Evolutionary conservation across 2,113 vertebrate species (phyloP).

Genomic region (Pluvianellus socialis): DNA sequence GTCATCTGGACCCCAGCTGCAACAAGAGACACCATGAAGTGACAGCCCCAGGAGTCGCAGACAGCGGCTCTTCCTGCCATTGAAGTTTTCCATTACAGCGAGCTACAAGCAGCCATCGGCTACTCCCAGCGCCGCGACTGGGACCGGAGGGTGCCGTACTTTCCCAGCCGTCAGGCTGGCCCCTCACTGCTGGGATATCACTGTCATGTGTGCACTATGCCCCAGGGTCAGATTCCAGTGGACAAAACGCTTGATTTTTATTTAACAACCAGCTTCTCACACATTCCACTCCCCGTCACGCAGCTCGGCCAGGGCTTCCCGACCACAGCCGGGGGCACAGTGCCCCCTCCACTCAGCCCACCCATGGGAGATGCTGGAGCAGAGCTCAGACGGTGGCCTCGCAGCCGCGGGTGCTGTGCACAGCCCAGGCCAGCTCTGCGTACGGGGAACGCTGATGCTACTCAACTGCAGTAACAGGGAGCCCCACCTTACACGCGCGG

Average conservation of each 20-base stretch:
- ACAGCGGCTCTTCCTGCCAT: background rate
- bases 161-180: background rate
- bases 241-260: background rate
- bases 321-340: background rate
- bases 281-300: background rate
- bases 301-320: rapidly evolving
- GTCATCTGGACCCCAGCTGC: constrained; percentile 97
- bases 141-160: background rate
- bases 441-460: rapidly evolving
- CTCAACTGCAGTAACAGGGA: too few relatives aligned
- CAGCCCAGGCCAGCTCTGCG: background rate
- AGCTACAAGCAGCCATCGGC: background rate
- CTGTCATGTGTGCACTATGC: background rate
- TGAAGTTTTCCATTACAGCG: rapidly evolving
- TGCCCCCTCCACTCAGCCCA: background rate
- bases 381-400: background rate
- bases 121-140: background rate
- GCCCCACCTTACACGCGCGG: too few relatives aligned
- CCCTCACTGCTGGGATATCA: background rate
- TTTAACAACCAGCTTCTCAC: background rate
- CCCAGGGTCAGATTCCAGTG: background rate
- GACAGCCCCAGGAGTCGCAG: background rate
- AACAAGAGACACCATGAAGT: background rate
- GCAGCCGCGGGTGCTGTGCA: background rate
- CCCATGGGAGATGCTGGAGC: background rate